phyloP scores from a whole-genome alignment of 2,113 vertebrate species.

The Zapus hudsonius region DNA sequence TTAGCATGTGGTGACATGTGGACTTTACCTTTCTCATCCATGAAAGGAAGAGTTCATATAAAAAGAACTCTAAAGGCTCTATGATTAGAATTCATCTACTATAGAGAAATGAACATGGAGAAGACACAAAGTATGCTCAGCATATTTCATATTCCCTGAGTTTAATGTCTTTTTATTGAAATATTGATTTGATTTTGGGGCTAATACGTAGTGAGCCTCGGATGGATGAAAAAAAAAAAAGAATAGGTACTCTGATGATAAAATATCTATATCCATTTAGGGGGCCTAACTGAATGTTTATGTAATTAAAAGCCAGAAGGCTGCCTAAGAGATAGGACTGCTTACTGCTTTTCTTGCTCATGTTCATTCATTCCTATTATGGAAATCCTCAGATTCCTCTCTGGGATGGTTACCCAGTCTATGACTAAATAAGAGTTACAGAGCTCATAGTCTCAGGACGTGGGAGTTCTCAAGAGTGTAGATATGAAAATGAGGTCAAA shows the following conservation, averaged over 20 bases:
- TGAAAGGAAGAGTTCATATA: neutral
- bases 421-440: conserved; percentile 69
- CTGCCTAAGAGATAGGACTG: conserved; percentile 48
- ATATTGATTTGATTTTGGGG: conserved; percentile 52
- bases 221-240: conserved; percentile 42
- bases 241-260: conserved; percentile 13
- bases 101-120: neutral
- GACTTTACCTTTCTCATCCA: conserved; percentile 14
- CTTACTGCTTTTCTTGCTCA: conserved; percentile 52
- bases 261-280: conserved; percentile 9
- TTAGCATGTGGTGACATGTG: neutral
- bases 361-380: conserved; percentile 68
- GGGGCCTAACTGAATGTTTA: conserved; percentile 15
- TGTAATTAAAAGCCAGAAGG: conserved; percentile 59
- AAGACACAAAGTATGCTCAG: conserved; percentile 17
- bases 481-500: conserved; percentile 28
- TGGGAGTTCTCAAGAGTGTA: neutral
- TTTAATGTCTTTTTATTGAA: conserved; percentile 27
- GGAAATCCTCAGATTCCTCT: conserved; percentile 70
- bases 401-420: conserved; percentile 54
- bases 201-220: conserved; percentile 33
- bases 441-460: conserved; percentile 44
- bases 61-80: conserved; percentile 44
- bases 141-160: conserved; percentile 8
- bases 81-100: conserved; percentile 34